Base-by-base conservation (phyloP, 1,140 invertebrate species). In the Drosophila orosa region DNA sequence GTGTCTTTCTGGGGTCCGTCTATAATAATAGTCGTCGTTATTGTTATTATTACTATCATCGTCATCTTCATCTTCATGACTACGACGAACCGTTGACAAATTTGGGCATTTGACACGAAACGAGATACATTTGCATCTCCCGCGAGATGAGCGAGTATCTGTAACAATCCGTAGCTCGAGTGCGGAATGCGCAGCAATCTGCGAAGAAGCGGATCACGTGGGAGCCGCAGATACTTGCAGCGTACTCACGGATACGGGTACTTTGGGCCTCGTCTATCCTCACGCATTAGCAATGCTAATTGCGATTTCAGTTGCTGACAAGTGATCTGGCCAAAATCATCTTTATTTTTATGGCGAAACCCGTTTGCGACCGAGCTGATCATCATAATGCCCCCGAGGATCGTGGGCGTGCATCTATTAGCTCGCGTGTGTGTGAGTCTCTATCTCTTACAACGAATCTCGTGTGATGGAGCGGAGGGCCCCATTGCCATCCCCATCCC, bases 391-490 rank as follows among this genome's bases (percentile, higher is more conserved):
- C 45, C 47, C 48, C 74, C 47, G 61, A 62, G 33, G 57, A 58
- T 74, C 84, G 84, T 87, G 84, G 84, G 84, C 84, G 84, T 87
- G 84, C 84, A 89, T 87, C 73, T 82, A 89, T 89, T 83, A 89
- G 72, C 74, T 35, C 6, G n/a, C 35, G 44, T 5, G 33, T 67
- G 35, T 44, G 60, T 62, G 59, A 63, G 52, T 78, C 35, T 52
- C 58, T 81, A 75, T 82, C 57, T 60, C 50, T 78, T 78, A 86
- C 82, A 82, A 71, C 58, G 65, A 48, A 73, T 73, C 61, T 45
- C 45, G n/a, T 29, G 3, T 39, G 60, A 50, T 65, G 12, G 54
- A 24, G 35, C 13, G 19, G 25, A 57, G 24, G 48, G 48, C 40
- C 40, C 42, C 40, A 17, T 31, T 9, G 35, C 37, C n/a, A n/a